A percentile compares a stretch with the other conserved stretches of the same genome.
phyloP scores from a whole-genome alignment of 1,140 invertebrate genomes.

The Streblospio benedicti region DNA sequence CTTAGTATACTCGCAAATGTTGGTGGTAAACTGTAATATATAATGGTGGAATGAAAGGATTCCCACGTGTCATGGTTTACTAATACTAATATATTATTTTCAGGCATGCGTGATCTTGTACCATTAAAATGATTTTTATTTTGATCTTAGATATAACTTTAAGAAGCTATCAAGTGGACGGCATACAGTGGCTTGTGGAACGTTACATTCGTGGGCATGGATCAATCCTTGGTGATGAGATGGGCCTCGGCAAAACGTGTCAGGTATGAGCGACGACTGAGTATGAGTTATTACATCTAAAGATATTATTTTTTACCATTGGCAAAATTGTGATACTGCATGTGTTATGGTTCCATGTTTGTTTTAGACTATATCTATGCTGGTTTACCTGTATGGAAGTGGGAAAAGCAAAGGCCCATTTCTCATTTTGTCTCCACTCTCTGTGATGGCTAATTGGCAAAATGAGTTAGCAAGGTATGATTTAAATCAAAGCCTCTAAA shows the following conservation, averaged over 20 bases:
- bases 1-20: too few relatives aligned
- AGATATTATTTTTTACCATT: background rate
- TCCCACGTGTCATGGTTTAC: too few relatives aligned
- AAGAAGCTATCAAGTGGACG: constrained; percentile 37
- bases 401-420: constrained; percentile 23
- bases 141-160: constrained; percentile 37
- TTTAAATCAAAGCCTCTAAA: background rate
- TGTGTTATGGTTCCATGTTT: background rate
- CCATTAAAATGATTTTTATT: too few relatives aligned
- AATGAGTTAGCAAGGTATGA: constrained; percentile 41
- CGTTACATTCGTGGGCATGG: constrained; percentile 34
- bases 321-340: background rate
- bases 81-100: too few relatives aligned
- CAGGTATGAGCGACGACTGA: constrained; percentile 31
- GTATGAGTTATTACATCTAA: background rate
- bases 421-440: constrained; percentile 44
- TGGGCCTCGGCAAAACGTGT: constrained; percentile 49
- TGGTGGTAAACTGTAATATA: too few relatives aligned
- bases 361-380: constrained; percentile 39
- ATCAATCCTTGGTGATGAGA: constrained; percentile 48
- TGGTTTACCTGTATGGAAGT: constrained; percentile 30
- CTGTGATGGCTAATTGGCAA: constrained; percentile 45
- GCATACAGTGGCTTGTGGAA: constrained; percentile 40
- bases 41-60: too few relatives aligned
- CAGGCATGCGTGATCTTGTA: too few relatives aligned